phyloP scores from a whole-genome alignment of 2,888 invertebrate species.

The Folsomia candida region DNA sequence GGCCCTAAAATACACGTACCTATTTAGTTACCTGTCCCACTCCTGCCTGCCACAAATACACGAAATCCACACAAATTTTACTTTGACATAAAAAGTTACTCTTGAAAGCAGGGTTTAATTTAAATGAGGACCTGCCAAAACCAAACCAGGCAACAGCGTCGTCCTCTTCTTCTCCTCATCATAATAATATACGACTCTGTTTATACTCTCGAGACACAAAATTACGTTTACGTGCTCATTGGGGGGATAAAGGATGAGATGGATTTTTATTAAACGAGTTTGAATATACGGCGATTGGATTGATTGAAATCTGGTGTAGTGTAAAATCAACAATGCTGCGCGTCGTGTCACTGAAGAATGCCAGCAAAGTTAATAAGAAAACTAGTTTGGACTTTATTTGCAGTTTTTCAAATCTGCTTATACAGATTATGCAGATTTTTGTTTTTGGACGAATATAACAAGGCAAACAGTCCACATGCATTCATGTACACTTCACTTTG shows the following conservation, averaged over 20 bases:
- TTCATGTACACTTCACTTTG: background rate
- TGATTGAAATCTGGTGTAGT: background rate
- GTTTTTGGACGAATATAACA: too few relatives aligned
- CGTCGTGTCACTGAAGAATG: too few relatives aligned
- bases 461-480: background rate
- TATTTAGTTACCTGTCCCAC: too few relatives aligned
- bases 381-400: background rate
- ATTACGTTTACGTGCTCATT: background rate
- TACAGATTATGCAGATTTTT: background rate
- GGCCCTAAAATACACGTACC: too few relatives aligned
- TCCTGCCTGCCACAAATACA: too few relatives aligned
- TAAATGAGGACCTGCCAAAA: background rate
- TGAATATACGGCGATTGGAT: background rate
- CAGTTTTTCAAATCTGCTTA: background rate
- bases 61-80: too few relatives aligned
- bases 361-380: background rate
- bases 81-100: too few relatives aligned
- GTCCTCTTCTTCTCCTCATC: background rate
- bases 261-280: background rate
- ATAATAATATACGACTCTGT: background rate
- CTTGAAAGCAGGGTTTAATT: background rate
- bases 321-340: background rate
- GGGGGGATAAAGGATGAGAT: too few relatives aligned
- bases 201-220: background rate
- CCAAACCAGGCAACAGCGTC: background rate